Percentiles rank a stretch among this genome's conserved stretches.
These are phyloP conservation scores for Bolborhynchus lineola DNA, from an alignment of 2,113 vertebrate species.

Conservation along the genomic window DNA sequence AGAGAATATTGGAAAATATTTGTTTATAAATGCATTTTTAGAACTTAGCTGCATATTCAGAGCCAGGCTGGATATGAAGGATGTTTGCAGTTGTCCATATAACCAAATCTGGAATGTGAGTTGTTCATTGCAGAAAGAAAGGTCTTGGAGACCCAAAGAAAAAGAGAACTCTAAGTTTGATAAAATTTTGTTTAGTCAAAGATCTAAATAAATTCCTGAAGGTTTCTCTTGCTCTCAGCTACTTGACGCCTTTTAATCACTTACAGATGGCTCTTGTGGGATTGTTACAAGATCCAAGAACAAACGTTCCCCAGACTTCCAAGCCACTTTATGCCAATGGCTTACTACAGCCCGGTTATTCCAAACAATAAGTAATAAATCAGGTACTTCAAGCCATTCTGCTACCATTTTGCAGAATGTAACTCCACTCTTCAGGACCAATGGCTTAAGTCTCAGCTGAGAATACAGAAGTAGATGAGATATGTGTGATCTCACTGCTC, in stretches of 20 bases:
- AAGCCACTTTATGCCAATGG: not conserved
- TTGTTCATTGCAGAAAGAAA: conserved; percentile 66
- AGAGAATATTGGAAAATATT: not conserved
- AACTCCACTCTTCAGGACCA: not conserved
- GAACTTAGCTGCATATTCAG: conserved; percentile 4
- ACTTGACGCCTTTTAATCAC: conserved; percentile 65
- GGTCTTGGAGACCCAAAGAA: conserved; percentile 50
- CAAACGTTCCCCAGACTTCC: conserved; percentile 25
- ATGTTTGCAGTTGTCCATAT: not conserved
- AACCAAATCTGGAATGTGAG: conserved; percentile 24
- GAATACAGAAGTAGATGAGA: not conserved
- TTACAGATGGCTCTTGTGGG: conserved; percentile 68
- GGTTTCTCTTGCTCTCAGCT: conserved; percentile 36
- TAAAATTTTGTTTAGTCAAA: conserved; percentile 49
- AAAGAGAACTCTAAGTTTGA: conserved; percentile 60
- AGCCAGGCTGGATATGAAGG: not conserved
- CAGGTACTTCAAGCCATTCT: conserved; percentile 15
- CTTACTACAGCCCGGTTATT: conserved; percentile 28
- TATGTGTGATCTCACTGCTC: not conserved
- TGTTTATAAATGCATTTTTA: conserved; percentile 51
- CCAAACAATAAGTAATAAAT: conserved; percentile 61
- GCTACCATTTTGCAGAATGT: conserved; percentile 13
- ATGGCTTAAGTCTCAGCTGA: not conserved
- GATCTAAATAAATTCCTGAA: conserved; percentile 63
- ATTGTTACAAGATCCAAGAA: conserved; percentile 34